Evolutionary conservation across 2,797 vertebrate genomes (phyloP), one percentile per base, ranked within the genome.

Genomic region (Peromyscus nudipes): DNA sequence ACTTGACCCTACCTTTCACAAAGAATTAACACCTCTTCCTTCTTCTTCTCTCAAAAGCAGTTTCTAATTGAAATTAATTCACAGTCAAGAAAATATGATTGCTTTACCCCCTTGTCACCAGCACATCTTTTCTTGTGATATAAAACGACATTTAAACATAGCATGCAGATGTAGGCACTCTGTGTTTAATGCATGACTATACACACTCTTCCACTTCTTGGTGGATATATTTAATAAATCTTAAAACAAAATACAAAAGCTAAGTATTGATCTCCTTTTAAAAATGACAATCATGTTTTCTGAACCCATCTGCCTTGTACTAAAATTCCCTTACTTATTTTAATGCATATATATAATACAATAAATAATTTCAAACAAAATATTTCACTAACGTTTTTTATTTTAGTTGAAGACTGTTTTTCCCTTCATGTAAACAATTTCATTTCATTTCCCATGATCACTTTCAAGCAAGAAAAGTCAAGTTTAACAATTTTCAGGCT

Each of bases 51-150:
- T 94, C 87, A 82, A 84, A 92, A 67, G 89, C 92, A 93, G 57
- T 57, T 94, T 87, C 40, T 96, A 91, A 89, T 91, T 96, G 89
- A 96, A 96, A 97, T 97, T 95, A 97, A 97, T 96, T 96, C 91
- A 86, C 5, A 49, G 69, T 94, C 89, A 64, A 87, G 79, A 94
- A 96, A 93, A 67, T 6, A 19, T 23, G 65, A 46, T 85, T 52
- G 75, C 40, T 79, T 94, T 43, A 46, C 19, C 79, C 85, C 60
- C 67, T 64, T 86, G 40, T 29, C 77, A 65, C 14, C 2, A 1
- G 23, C 57, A 31, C 11, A 21, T 79, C 27, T 49, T 67, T 25
- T 52, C 91, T 71, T 9, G 34, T n/a, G 11, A 46, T 43, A 6
- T 0, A 11, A 96, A 88, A 34, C 79, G 90, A 43, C 90, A 81